Conservation (phyloP, 2,113 vertebrate genomes). For the Etheostoma cragini region DNA sequence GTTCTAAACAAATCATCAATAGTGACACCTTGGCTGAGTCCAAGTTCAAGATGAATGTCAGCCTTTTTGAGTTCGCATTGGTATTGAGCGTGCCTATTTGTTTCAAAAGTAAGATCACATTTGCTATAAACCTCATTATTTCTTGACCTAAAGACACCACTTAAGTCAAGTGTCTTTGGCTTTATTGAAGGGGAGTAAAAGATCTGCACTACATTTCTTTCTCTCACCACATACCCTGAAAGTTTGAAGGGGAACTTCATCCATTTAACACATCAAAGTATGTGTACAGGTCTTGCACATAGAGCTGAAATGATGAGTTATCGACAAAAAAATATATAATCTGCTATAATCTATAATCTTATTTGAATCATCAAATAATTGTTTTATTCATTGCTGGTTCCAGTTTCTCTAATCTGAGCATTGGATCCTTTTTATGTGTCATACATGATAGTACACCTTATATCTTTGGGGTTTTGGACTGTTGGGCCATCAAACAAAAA, state of each 20-base stretch:
- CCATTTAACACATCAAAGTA: background rate
- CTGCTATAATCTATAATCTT: no score
- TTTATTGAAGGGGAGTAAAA: background rate
- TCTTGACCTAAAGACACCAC: background rate
- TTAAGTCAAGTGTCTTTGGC: background rate
- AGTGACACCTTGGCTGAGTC: background rate
- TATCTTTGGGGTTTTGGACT: background rate
- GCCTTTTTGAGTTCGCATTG: background rate
- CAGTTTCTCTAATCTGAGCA: background rate
- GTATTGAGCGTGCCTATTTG: background rate
- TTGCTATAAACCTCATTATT: background rate
- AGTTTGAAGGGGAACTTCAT: background rate
- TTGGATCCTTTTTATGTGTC: background rate
- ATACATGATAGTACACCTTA: background rate
- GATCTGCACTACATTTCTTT: background rate
- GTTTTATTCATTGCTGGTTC: background rate
- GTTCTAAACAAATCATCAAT: conserved; percentile 4
- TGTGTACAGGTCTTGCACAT: background rate
- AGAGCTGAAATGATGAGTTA: background rate
- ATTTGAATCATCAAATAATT: background rate
- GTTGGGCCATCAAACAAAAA: background rate
- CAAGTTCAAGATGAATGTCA: background rate
- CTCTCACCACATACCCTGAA: background rate
- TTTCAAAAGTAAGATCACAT: background rate
- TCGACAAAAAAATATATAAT: background rate